A percentile compares a stretch with the other conserved stretches of the same genome.
Conservation (phyloP, 2,888 invertebrate species). For the Troides oblongomaculatus region DNA sequence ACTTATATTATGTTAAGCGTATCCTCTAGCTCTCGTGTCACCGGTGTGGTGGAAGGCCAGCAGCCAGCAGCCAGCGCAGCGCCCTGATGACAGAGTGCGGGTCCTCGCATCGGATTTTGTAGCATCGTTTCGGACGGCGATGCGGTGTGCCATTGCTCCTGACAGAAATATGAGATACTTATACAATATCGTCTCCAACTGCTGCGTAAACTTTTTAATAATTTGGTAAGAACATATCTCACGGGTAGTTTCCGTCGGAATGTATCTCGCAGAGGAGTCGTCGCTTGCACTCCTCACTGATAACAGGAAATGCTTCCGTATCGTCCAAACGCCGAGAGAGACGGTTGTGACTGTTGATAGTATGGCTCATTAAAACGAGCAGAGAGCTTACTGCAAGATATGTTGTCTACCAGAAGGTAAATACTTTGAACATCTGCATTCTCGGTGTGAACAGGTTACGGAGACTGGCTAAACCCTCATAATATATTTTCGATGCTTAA, state of each 20-base stretch:
- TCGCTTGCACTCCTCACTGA: slow-evolving; percentile 66
- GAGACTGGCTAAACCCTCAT: too few species aligned
- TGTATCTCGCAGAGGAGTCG: slow-evolving; percentile 67
- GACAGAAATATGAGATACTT: slow-evolving; percentile 14
- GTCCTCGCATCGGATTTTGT: slow-evolving; percentile 62
- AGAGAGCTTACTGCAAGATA: too few species aligned
- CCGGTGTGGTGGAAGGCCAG: slow-evolving; percentile 43
- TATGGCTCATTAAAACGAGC: too few species aligned
- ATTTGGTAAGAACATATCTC: slow-evolving; percentile 10
- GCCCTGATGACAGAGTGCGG: slow-evolving; percentile 49
- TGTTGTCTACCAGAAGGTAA: too few species aligned
- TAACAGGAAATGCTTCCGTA: slow-evolving; percentile 38
- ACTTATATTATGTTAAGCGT: not conserved
- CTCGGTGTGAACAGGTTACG: too few species aligned
- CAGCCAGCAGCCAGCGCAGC: slow-evolving; percentile 62
- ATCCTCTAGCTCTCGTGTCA: not conserved
- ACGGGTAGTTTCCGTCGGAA: slow-evolving; percentile 53
- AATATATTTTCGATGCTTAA: too few species aligned
- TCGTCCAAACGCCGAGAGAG: slow-evolving; percentile 46
- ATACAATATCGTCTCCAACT: too few species aligned
- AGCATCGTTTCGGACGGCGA: slow-evolving; percentile 49
- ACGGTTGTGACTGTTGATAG: slow-evolving; percentile 42
- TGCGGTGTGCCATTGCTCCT: slow-evolving; percentile 21
- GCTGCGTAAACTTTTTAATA: too few species aligned
- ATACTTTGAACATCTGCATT: too few species aligned